These are phyloP conservation scores for Amblyopsis rosae DNA, from an alignment of 2,113 vertebrate genomes.

Conservation along the genomic window DNA sequence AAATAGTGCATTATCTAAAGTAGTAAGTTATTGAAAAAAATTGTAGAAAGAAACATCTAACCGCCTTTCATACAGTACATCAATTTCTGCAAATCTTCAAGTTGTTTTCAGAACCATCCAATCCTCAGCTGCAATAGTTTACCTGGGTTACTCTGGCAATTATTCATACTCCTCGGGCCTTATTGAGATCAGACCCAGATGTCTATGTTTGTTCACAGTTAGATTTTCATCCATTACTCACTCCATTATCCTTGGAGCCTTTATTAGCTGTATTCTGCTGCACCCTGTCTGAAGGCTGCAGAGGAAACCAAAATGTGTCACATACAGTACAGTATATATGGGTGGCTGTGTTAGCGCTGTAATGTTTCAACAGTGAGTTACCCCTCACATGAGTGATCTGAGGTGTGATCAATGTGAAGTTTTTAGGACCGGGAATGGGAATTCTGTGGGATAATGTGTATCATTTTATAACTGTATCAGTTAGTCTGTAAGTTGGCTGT, in stretches of 20 bases:
- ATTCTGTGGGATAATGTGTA: not conserved
- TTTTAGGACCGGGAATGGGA: not conserved
- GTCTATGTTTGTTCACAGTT: conserved; percentile 57
- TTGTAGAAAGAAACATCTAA: conserved; percentile 2
- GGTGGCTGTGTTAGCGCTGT: too few relatives aligned
- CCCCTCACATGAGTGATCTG: not conserved
- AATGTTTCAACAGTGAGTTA: not conserved
- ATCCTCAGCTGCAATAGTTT: conserved; percentile 73
- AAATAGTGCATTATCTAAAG: too few relatives aligned
- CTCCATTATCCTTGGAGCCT: conserved; percentile 44
- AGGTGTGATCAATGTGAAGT: not conserved
- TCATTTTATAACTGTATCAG: not conserved
- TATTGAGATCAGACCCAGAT: conserved; percentile 67
- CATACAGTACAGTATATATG: not conserved
- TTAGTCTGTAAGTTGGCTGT: too few relatives aligned
- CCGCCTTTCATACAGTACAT: conserved; percentile 26
- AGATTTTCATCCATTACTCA: conserved; percentile 30
- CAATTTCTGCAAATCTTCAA: conserved; percentile 43
- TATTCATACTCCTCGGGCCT: conserved; percentile 65
- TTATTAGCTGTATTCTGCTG: conserved; percentile 44
- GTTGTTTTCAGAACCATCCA: conserved; percentile 58
- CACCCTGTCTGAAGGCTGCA: conserved; percentile 16
- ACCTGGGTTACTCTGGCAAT: conserved; percentile 69
- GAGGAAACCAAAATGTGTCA: not conserved
- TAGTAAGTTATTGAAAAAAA: too few relatives aligned